Evolutionary conservation across 2,797 vertebrate genomes (phyloP).

Genomic region (Danio albolineatus): DNA sequence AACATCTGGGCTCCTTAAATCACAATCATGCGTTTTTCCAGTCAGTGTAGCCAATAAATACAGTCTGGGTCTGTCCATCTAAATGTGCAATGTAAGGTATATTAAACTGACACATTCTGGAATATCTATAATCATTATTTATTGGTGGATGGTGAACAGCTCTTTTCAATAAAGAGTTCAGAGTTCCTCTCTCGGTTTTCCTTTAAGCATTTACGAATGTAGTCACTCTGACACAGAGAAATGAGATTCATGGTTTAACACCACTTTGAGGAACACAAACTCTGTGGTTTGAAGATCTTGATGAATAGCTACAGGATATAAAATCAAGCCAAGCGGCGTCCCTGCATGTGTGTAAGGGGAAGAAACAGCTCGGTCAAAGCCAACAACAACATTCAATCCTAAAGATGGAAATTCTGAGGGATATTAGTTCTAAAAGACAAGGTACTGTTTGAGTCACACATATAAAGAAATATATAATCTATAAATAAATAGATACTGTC

Average conservation of each 20-base stretch:
- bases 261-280: slow-evolving; percentile 8
- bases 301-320: slow-evolving; percentile 32
- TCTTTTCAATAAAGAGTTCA: not conserved
- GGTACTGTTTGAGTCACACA: not conserved
- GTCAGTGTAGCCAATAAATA: slow-evolving; percentile 10
- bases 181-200: not conserved
- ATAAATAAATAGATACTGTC: not conserved
- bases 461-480: not conserved
- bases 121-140: slow-evolving; percentile 14
- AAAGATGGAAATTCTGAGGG: slow-evolving; percentile 16
- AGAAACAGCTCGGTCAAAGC: slow-evolving; percentile 20
- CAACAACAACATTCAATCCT: slow-evolving; percentile 34
- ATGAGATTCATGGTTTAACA: slow-evolving; percentile 2
- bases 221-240: not conserved
- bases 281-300: slow-evolving; percentile 29
- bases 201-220: not conserved
- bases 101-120: slow-evolving; percentile 8
- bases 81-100: not conserved
- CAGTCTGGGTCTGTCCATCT: not conserved
- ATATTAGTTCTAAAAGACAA: not conserved
- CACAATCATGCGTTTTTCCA: not conserved
- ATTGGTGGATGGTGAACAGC: not conserved
- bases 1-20: not conserved
- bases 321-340: slow-evolving; percentile 22
- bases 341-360: slow-evolving; percentile 20